These are phyloP conservation scores for Tragopan temminckii DNA, from an alignment of 2,797 vertebrate species.

Conservation along the genomic window DNA sequence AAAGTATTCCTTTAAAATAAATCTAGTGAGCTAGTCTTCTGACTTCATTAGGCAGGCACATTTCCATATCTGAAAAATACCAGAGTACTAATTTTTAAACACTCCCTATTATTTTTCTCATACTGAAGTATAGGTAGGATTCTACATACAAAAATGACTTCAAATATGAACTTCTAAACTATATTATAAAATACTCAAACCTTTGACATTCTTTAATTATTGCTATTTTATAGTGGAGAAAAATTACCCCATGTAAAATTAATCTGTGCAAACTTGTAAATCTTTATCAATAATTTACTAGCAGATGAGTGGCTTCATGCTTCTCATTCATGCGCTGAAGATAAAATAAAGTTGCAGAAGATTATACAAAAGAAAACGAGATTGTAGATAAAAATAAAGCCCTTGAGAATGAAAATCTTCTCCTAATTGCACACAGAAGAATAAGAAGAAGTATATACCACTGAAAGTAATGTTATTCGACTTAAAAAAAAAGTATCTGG, in stretches of 20 bases:
- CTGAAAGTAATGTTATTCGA: slow-evolving; percentile 10
- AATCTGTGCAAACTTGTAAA: slow-evolving; percentile 71
- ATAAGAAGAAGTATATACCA: background rate
- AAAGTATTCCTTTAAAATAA: slow-evolving; percentile 65
- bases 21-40: slow-evolving; percentile 44
- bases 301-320: slow-evolving; percentile 47
- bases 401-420: background rate
- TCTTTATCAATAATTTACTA: slow-evolving; percentile 65
- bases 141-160: slow-evolving; percentile 6
- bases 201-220: slow-evolving; percentile 47
- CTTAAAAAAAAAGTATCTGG: background rate
- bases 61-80: slow-evolving; percentile 58
- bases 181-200: slow-evolving; percentile 41
- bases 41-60: slow-evolving; percentile 48
- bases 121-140: background rate
- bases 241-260: slow-evolving; percentile 71
- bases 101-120: background rate
- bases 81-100: slow-evolving; percentile 33
- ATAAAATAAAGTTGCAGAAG: slow-evolving; percentile 57
- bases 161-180: slow-evolving; percentile 19
- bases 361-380: slow-evolving; percentile 67
- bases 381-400: background rate
- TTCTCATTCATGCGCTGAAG: slow-evolving; percentile 51
- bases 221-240: slow-evolving; percentile 56
- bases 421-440: background rate